These are phyloP conservation scores for Diachasma alloeum DNA, from an alignment of 1,140 invertebrate species.

Conservation along the genomic window DNA sequence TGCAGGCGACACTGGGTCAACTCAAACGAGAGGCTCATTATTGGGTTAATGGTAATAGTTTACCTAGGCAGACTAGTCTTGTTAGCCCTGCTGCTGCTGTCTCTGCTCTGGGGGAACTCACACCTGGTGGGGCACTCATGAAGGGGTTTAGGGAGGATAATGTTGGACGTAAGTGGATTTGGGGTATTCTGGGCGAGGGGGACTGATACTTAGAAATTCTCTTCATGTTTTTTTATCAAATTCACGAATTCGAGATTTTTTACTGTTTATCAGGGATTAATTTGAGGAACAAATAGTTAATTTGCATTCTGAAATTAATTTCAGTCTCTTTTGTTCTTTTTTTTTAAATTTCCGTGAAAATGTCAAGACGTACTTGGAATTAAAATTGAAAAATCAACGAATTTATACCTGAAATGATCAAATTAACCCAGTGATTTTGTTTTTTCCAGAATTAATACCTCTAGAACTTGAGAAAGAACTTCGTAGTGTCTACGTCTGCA, in stretches of 20 bases:
- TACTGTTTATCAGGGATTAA: too few species aligned
- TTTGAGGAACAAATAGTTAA: too few species aligned
- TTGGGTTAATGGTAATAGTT: slow-evolving; percentile 51
- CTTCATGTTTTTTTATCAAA: too few species aligned
- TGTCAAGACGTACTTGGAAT: too few species aligned
- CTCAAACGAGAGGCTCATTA: slow-evolving; percentile 55
- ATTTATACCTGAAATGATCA: too few species aligned
- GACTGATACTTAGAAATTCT: too few species aligned
- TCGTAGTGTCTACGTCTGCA: slow-evolving; percentile 81
- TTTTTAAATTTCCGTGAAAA: too few species aligned
- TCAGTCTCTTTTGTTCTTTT: too few species aligned
- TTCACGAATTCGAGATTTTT: too few species aligned
- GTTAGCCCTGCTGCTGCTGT: slow-evolving; percentile 78
- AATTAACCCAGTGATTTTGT: not conserved
- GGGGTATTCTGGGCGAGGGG: too few species aligned
- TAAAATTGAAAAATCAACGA: too few species aligned
- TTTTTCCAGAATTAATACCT: slow-evolving; percentile 77
- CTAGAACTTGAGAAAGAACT: slow-evolving; percentile 85
- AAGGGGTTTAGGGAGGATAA: slow-evolving; percentile 82
- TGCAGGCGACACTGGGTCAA: slow-evolving; percentile 51
- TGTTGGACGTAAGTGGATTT: slow-evolving; percentile 73
- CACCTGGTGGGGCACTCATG: slow-evolving; percentile 93
- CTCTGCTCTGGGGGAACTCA: slow-evolving; percentile 85
- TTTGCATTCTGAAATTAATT: too few species aligned
- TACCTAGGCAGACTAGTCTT: slow-evolving; percentile 57